Evolutionary conservation across 2,888 invertebrate species (phyloP), one percentile per base, ranked within the genome.

Genomic region (Eristalis pertinax): DNA sequence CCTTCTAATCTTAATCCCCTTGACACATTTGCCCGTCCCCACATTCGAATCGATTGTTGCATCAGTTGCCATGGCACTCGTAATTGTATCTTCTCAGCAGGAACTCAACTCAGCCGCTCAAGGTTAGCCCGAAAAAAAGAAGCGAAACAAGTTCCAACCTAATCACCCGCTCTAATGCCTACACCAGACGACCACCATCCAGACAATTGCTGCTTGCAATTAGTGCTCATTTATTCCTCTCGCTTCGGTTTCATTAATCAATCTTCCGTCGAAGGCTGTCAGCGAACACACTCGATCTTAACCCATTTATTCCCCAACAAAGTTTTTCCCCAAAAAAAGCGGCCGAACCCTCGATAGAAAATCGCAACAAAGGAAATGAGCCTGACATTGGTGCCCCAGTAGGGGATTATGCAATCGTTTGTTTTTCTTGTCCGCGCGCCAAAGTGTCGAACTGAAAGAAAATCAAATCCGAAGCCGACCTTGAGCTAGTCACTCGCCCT

Each of bases 321-420:
- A 50, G 50, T 50, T 50, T 50, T 50, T 32, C 32, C 32, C 19
- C 8, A 7, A 19, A 50, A 8, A 50, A 26, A n/a, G n/a, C n/a
- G n/a, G n/a, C 22, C 19, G 68, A 62, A 43, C 43, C 43, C 69
- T 19, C 70, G 56, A 26, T 13, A 43, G 70, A 32, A 38, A 78
- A 41, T 56, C 50, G 24, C 26, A 22, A 65, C 7, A 24, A 60
- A 84, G 19, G 74, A 50, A 73, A 67, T 38, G 56, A 26, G 29
- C 35, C 78, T 83, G 78, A 72, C 86, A 83, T 86, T 86, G 86
- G 75, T 1, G 62, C 73, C 78, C 19, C 32, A 76, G n/a, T 8
- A n/a, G 50, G 1, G 4, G 19, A 8, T 50, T 50, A 50, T 50
- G 50, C 50, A 50, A 50, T 19, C 50, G 26, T 4, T 4, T n/a